Evolutionary conservation across 2,113 vertebrate genomes (phyloP).

Genomic region (Eulemur macaco): DNA sequence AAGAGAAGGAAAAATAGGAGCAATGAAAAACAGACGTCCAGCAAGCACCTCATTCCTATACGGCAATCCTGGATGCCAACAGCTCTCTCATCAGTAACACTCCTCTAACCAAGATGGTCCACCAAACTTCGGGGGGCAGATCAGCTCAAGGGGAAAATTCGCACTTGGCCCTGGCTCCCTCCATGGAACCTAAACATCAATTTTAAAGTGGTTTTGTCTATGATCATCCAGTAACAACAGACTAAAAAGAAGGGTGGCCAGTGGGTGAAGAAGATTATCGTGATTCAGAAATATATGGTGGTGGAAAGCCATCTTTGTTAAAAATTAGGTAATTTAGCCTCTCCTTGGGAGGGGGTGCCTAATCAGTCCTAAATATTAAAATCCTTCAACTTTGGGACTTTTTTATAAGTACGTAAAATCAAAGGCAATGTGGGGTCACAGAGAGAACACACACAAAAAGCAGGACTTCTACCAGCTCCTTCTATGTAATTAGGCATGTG

Average conservation of each 20-base stretch:
- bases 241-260: background rate
- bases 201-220: slow-evolving; percentile 35
- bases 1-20: background rate
- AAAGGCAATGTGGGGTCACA: background rate
- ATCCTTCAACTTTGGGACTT: background rate
- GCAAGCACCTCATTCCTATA: slow-evolving; percentile 53
- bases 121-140: slow-evolving; percentile 51
- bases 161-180: background rate
- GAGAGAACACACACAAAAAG: background rate
- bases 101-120: slow-evolving; percentile 56
- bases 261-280: background rate
- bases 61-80: slow-evolving; percentile 53
- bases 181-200: background rate
- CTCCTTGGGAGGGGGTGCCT: background rate
- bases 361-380: background rate
- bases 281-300: background rate
- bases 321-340: background rate
- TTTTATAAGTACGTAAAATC: background rate
- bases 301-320: background rate
- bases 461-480: background rate
- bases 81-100: slow-evolving; percentile 63
- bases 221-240: background rate
- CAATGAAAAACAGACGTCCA: background rate
- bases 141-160: background rate
- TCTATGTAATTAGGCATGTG: background rate